Base-by-base conservation (phyloP, 2,797 vertebrate genomes). In the Gobio occitaniae region DNA sequence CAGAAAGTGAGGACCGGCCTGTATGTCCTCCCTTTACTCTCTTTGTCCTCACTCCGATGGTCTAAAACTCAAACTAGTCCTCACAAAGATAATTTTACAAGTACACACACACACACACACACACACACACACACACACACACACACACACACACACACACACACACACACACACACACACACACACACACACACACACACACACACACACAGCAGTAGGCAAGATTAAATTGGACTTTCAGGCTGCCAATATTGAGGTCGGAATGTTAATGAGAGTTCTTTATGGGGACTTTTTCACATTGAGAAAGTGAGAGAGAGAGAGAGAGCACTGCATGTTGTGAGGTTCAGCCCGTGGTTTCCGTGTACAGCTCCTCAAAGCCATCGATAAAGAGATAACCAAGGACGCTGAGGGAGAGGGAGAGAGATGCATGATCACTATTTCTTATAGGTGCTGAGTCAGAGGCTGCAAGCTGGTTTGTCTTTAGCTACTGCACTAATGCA, bases 401-500 rank as follows among this genome's bases (percentile, higher is more conserved):
- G 50, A 82, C n/a, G 59, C 16, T 8, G 29, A 52, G 48, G 70
- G 77, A 70, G 69, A 84, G 65, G 47, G 47, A 66, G 72, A 82
- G 50, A 56, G 3, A 32, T 84, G 70, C 69, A 61, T 48, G 68
- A 29, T 29, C 72, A 47, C 71, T 69, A 59, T 63, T 59, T 52
- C 12, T 83, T 21, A 76, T 50, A 36, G 66, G n/a, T 85, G 79
- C 86, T 87, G 85, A 88, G 68, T 84, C 85, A 82, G 82, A 88
- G 74, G 47, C 82, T 69, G 74, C 66, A 44, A 36, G 12, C 65
- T 69, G 72, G 59, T 83, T 50, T 82, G 59, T 36, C 56, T 83
- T 78, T 47, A 84, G 25, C 25, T 10, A 32, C 29, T 70, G 61
- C 36, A 11, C 44, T 75, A 36, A 50, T 54, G 78, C 63, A 70